Evolutionary conservation across 2,113 vertebrate genomes (phyloP).

Genomic region (Potamarius usumacintae): DNA sequence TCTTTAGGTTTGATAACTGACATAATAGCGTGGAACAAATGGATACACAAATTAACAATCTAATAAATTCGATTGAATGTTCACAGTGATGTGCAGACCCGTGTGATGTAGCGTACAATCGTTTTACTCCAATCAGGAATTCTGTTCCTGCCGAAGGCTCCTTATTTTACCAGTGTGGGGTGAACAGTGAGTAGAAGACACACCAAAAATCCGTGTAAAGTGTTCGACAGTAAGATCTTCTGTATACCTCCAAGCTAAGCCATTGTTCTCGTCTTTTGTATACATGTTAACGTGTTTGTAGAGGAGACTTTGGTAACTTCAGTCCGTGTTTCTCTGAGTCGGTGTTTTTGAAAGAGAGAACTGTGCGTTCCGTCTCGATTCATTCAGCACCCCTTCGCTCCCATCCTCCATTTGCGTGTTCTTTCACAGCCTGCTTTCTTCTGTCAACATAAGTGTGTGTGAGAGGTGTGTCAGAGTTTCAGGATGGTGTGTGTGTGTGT

Average conservation of each 20-base stretch:
- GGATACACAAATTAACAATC: no score
- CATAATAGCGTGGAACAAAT: neutral
- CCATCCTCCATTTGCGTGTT: slow-evolving; percentile 57
- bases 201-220: neutral
- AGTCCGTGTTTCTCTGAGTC: neutral
- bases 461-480: slow-evolving; percentile 45
- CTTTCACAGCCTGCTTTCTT: slow-evolving; percentile 50
- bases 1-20: neutral
- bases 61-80: neutral
- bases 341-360: neutral
- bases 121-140: neutral
- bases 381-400: slow-evolving; percentile 19
- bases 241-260: neutral
- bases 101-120: neutral
- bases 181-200: neutral
- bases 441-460: slow-evolving; percentile 40
- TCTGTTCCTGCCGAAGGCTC: neutral
- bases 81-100: neutral
- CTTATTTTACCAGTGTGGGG: neutral
- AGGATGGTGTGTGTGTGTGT: slow-evolving; percentile 20
- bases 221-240: no score
- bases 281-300: neutral
- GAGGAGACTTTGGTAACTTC: neutral
- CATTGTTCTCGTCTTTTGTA: neutral
- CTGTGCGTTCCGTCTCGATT: slow-evolving; percentile 1